Base-by-base conservation (phyloP, 2,113 vertebrate genomes). In the Eidolon helvum region DNA sequence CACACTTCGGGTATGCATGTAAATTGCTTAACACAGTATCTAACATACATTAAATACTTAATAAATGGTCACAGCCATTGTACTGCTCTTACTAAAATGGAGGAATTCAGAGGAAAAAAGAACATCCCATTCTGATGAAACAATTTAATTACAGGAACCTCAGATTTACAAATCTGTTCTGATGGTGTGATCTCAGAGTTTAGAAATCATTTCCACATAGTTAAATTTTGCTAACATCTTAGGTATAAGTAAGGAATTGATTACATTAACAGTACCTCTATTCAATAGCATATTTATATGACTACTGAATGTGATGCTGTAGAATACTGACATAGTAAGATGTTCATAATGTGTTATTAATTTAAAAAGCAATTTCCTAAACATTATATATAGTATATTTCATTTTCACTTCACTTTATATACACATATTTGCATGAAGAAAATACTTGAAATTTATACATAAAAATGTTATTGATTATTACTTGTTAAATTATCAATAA, bases 381-480 rank as follows among this genome's bases (percentile, higher is more conserved):
- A 88, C 38, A 91, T 38, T 84, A 53, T 12, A 53, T 68, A 38
- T 4, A 45, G 21, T 66, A 66, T 8, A 80, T 92, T 93, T 96
- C 35, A 72, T 79, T 88, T 93, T 80, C 53, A 80, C 80, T 82
- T 89, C 53, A 57, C 92, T 79, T 92, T 91, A 71, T 30, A 86
- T 82, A 69, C 16, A 88, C 15, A 63, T 68, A 89, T 89, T 55
- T 97, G 16, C 33, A 91, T 86, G 63, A 87, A 77, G 35, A 82
- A 53, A 91, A 74, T 24, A 71, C 40, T 48, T 95, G 65, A 90
- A 92, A 94, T 50, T 87, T 30, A 78, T 9, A 92, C 7, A 78
- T 83, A 96, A 84, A 96, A 94, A 88, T 92, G 28, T 69, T 96
- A 96, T 59, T 63, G 74, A 95, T 92, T 66, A 91, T 28, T 82